phyloP scores from a whole-genome alignment of 2,888 invertebrate species.

The Crepidodera aurea region DNA sequence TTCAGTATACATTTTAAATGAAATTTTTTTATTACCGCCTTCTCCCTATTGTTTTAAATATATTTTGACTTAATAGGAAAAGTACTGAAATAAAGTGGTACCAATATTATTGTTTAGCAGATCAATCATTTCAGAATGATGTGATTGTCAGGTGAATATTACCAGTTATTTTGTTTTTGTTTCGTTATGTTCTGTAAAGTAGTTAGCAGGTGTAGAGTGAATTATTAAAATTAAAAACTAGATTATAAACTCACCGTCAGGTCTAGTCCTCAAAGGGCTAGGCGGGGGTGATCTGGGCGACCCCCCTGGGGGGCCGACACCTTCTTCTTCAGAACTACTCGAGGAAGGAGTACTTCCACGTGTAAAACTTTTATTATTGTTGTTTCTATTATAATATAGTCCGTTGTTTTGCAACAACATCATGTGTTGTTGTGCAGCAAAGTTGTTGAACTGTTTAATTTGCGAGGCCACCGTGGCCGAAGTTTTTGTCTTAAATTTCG shows the following conservation, averaged over 20 bases:
- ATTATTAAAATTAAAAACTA: too few species aligned
- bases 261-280: slow-evolving; percentile 57
- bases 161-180: too few species aligned
- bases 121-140: too few species aligned
- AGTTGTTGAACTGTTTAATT: slow-evolving; percentile 57
- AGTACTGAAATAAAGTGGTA: too few species aligned
- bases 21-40: too few species aligned
- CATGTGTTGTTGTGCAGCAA: slow-evolving; percentile 57
- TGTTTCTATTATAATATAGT: slow-evolving; percentile 57
- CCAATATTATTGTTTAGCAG: too few species aligned
- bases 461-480: slow-evolving; percentile 57
- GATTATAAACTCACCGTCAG: slow-evolving; percentile 61
- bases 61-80: too few species aligned
- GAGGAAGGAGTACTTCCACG: slow-evolving; percentile 58
- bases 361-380: slow-evolving; percentile 55
- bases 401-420: slow-evolving; percentile 60
- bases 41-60: too few species aligned
- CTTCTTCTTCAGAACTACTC: slow-evolving; percentile 62
- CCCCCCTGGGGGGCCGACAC: slow-evolving; percentile 59
- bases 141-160: too few species aligned
- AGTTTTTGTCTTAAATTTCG: slow-evolving; percentile 63
- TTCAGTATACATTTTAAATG: too few species aligned
- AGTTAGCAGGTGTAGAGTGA: too few species aligned
- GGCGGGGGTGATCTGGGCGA: slow-evolving; percentile 58
- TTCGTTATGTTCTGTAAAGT: not conserved